Evolutionary conservation across 2,888 invertebrate genomes (phyloP).

Genomic region (Melieria crassipennis): DNA sequence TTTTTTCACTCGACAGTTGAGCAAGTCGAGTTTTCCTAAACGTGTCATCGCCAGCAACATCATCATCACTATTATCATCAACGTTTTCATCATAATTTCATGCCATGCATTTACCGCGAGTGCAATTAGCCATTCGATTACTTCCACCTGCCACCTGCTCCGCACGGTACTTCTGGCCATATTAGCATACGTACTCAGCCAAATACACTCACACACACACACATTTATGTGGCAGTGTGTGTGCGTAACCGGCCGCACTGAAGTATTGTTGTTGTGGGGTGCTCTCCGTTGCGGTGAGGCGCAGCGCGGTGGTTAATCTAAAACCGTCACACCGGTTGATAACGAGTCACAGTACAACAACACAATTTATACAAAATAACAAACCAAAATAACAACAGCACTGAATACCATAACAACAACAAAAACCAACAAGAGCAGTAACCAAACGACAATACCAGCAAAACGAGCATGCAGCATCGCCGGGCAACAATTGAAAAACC

Average conservation of each 20-base stretch:
- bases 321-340: constrained; percentile 4
- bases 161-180: background rate
- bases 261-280: background rate
- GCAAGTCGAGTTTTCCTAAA: too few species aligned
- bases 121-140: too few species aligned
- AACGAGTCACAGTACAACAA: constrained; percentile 11
- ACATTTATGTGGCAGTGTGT: constrained; percentile 2
- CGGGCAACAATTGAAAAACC: too few species aligned
- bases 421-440: constrained; percentile 4
- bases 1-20: too few species aligned
- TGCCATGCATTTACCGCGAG: background rate
- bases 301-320: background rate
- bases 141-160: too few species aligned
- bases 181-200: background rate
- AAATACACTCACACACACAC: background rate
- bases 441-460: too few species aligned
- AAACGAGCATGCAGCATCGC: too few species aligned
- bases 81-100: background rate
- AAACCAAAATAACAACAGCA: constrained; percentile 10
- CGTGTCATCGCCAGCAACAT: background rate
- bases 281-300: background rate
- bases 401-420: background rate
- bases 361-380: constrained; percentile 13
- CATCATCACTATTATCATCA: background rate
- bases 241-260: constrained; percentile 8